Conservation (phyloP, 2,797 vertebrate genomes). For the Cirrhinus molitorella region DNA sequence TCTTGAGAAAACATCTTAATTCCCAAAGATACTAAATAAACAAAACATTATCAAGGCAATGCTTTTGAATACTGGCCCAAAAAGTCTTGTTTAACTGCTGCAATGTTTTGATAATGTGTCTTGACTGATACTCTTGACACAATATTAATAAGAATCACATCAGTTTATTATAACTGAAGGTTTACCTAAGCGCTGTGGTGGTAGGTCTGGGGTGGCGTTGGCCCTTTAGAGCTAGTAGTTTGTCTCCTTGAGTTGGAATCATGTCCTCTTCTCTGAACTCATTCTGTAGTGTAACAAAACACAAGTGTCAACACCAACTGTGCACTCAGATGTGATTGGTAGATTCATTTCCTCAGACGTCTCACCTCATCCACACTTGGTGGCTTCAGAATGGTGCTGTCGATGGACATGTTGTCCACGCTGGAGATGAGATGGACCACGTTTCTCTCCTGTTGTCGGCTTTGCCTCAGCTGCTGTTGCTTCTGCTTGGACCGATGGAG, state of each 20-base stretch:
- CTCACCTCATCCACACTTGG: constrained; percentile 84
- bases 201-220: constrained; percentile 80
- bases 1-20: not conserved
- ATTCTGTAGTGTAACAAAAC: constrained; percentile 71
- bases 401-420: constrained; percentile 87
- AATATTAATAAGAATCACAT: not conserved
- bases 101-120: not conserved
- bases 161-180: not conserved
- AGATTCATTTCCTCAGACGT: not conserved
- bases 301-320: not conserved
- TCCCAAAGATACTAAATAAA: not conserved
- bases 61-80: not conserved
- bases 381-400: constrained; percentile 75
- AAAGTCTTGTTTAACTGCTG: not conserved
- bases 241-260: constrained; percentile 87
- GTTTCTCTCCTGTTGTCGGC: constrained; percentile 68
- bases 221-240: constrained; percentile 90
- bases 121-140: not conserved
- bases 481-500: constrained; percentile 84
- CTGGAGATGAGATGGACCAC: constrained; percentile 83
- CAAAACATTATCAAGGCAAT: not conserved
- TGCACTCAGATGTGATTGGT: not conserved
- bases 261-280: constrained; percentile 75
- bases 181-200: constrained; percentile 75
- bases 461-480: constrained; percentile 64